Base-by-base conservation (phyloP, 2,113 vertebrate species). In the Motacilla alba region DNA sequence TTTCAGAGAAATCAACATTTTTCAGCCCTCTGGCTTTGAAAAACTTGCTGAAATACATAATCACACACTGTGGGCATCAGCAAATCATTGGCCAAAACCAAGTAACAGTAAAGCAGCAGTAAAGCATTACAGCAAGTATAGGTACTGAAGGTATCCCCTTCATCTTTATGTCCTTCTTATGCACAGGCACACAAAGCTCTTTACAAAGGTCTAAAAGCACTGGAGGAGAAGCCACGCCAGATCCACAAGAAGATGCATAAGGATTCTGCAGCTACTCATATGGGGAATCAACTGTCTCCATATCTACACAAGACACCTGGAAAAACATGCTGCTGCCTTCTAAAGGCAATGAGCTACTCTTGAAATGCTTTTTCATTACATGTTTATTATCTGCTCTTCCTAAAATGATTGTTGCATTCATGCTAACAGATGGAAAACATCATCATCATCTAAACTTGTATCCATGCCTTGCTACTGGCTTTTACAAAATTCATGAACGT, bases 381-480 rank as follows among this genome's bases (percentile, higher is more conserved):
- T 60, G 62, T 37, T 49, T 73, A 69, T 90, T 80, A 69, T 66
- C 53, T 76, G 20, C 5, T 88, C 63, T 90, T 92, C 90, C 55
- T 66, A 69, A 93, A 93, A 94, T 44, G 33, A 90, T 70, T 88
- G n/a, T 21, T 88, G 37, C 28, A 79, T 56, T 91, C 74, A 44
- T 68, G 58, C 22, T 81, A 93, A 91, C 95, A 96, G 88, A 93
- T 94, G 90, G 85, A 92, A 94, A 79, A 90, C 75, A 94, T 91
- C 82, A 87, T 91, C 82, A 87, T 79, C 62, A 69, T 73, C 67
- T 76, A 59, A 53, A 86, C n/a, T 6, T 96, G 92, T 89, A 95
- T 43, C 33, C 13, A 17, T 58, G 88, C 90, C 88, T 91, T 85
- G 85, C 88, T 94, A 96, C 92, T 80, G 74, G 62, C 58, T 93